Evolutionary conservation across 2,888 invertebrate species (phyloP).

Genomic region (Lumbricus terrestris): DNA sequence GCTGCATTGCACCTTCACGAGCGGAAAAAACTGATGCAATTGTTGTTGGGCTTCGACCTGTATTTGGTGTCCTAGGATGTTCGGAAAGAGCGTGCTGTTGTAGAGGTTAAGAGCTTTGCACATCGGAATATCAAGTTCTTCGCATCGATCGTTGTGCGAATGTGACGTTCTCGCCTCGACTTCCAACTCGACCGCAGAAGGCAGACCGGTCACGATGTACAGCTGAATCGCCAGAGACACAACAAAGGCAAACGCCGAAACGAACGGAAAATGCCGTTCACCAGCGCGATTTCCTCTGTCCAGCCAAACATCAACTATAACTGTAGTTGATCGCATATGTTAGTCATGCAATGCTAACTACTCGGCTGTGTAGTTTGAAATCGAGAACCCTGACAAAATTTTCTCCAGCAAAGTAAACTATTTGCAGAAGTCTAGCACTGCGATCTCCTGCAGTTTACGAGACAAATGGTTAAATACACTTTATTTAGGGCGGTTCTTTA

Average conservation of each 20-base stretch:
- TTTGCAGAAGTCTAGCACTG: background rate
- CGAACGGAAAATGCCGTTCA: background rate
- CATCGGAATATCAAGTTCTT: constrained; percentile 59
- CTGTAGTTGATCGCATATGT: background rate
- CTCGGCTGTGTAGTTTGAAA: background rate
- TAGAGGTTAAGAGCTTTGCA: constrained; percentile 84
- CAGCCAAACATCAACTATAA: background rate
- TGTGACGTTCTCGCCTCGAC: background rate
- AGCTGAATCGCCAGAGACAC: background rate
- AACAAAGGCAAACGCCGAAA: no score
- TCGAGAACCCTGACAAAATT: background rate
- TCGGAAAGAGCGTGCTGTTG: constrained; percentile 94
- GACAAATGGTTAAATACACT: no score
- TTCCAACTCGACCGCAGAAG: background rate
- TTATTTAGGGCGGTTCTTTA: no score
- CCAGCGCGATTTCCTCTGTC: background rate
- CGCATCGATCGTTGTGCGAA: constrained; percentile 21
- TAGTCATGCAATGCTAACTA: background rate
- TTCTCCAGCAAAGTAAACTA: background rate
- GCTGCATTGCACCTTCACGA: constrained; percentile 87
- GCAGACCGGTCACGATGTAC: background rate
- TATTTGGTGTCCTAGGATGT: constrained; percentile 79
- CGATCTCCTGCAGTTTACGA: no score
- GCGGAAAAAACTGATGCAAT: constrained; percentile 86
- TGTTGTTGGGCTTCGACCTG: constrained; percentile 93